Evolutionary conservation across 2,888 invertebrate species (phyloP).

Genomic region (Sinodicranocentrus sp.): DNA sequence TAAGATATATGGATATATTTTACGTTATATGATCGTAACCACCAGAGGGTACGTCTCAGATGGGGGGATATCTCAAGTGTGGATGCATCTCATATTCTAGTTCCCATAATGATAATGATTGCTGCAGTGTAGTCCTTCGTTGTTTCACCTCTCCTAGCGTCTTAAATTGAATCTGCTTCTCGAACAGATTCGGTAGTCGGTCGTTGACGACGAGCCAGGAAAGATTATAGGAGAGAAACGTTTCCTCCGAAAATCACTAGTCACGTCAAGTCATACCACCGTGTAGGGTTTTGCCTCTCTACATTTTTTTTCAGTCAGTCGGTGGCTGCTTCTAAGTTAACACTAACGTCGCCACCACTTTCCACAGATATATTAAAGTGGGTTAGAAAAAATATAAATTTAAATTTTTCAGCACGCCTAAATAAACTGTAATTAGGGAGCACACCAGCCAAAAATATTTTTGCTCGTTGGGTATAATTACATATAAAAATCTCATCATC

Average conservation of each 20-base stretch:
- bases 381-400: neutral
- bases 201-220: conserved; percentile 55
- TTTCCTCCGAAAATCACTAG: conserved; percentile 7
- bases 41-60: neutral
- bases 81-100: conserved; percentile 2
- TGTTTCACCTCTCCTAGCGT: conserved; percentile 45
- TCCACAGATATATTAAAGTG: neutral
- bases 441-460: neutral
- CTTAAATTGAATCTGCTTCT: conserved; percentile 61
- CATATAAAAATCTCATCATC: conserved; percentile 14
- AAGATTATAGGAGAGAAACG: neutral
- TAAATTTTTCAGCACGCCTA: neutral
- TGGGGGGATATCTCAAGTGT: conserved; percentile 17
- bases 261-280: conserved; percentile 1
- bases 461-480: neutral
- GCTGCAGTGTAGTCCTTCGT: neutral
- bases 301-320: neutral
- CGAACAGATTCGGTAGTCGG: conserved; percentile 65
- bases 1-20: no score
- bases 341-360: neutral
- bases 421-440: neutral
- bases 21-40: no score
- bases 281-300: no score
- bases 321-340: neutral
- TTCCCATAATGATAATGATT: no score